phyloP scores from a whole-genome alignment of 2,113 vertebrate species.

The Rhipidura dahli region DNA sequence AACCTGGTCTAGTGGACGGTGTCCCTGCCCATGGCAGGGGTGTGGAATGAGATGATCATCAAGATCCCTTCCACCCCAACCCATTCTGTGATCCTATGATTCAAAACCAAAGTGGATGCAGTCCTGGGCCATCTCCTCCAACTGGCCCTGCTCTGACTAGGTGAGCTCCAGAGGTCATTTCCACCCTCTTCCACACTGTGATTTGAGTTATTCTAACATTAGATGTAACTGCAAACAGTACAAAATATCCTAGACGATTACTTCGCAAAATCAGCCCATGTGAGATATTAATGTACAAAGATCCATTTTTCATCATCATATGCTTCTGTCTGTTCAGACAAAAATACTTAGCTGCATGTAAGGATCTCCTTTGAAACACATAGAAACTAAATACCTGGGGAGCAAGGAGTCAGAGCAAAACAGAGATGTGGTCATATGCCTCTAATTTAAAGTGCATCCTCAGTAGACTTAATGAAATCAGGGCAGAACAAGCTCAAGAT shows the following conservation, averaged over 20 bases:
- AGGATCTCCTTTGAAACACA: background rate
- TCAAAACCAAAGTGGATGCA: background rate
- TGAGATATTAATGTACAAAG: background rate
- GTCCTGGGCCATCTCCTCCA: background rate
- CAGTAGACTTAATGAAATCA: background rate
- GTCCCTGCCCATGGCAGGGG: background rate
- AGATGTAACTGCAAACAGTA: background rate
- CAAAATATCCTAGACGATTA: background rate
- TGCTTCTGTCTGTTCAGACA: background rate
- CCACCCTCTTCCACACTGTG: background rate
- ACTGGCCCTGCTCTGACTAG: background rate
- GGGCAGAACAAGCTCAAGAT: background rate
- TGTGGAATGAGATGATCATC: background rate
- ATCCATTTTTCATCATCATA: background rate
- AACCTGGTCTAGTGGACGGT: background rate
- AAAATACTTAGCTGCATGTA: background rate
- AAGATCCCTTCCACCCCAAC: background rate
- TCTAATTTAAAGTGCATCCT: background rate
- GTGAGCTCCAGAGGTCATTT: background rate
- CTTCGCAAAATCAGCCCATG: background rate
- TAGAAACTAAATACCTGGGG: background rate
- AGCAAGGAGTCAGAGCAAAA: background rate
- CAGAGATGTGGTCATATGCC: background rate
- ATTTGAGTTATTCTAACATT: background rate
- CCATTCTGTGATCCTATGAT: background rate